phyloP scores from a whole-genome alignment of 2,888 invertebrate species.

The Chaetogeoica ovagalla region DNA sequence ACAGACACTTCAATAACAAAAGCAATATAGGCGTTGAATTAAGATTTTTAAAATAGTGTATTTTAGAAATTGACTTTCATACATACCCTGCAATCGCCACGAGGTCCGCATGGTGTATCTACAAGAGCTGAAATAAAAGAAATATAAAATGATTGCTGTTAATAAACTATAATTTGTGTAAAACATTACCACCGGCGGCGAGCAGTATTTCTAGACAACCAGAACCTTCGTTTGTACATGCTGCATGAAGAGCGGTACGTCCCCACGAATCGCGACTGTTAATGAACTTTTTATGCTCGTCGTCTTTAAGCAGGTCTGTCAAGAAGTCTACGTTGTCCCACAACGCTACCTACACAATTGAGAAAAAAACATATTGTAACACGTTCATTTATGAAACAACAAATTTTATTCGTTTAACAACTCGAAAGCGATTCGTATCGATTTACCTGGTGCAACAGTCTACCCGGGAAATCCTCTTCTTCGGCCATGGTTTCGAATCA shows the following conservation, averaged over 20 bases:
- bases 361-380: neutral
- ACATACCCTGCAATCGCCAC: slow-evolving; percentile 70
- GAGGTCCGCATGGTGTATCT: slow-evolving; percentile 69
- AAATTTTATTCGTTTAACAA: neutral
- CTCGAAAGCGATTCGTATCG: neutral
- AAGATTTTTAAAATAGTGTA: neutral
- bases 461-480: slow-evolving; percentile 63
- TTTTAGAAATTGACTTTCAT: neutral
- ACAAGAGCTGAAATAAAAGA: slow-evolving; percentile 64
- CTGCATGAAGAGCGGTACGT: slow-evolving; percentile 79
- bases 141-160: neutral
- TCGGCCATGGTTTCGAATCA: slow-evolving; percentile 51
- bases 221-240: slow-evolving; percentile 77
- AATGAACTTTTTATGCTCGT: slow-evolving; percentile 68
- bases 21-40: too few relatives aligned
- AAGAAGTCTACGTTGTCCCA: slow-evolving; percentile 87
- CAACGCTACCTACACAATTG: slow-evolving; percentile 69
- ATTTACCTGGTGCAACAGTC: slow-evolving; percentile 62
- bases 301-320: slow-evolving; percentile 71
- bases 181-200: slow-evolving; percentile 65
- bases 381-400: neutral
- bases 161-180: neutral
- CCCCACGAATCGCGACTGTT: slow-evolving; percentile 76
- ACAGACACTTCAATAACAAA: too few relatives aligned
- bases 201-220: slow-evolving; percentile 75